Evolutionary conservation across 2,113 vertebrate genomes (phyloP), one percentile per base, ranked within the genome.

Genomic region (Hemibagrus wyckioides): DNA sequence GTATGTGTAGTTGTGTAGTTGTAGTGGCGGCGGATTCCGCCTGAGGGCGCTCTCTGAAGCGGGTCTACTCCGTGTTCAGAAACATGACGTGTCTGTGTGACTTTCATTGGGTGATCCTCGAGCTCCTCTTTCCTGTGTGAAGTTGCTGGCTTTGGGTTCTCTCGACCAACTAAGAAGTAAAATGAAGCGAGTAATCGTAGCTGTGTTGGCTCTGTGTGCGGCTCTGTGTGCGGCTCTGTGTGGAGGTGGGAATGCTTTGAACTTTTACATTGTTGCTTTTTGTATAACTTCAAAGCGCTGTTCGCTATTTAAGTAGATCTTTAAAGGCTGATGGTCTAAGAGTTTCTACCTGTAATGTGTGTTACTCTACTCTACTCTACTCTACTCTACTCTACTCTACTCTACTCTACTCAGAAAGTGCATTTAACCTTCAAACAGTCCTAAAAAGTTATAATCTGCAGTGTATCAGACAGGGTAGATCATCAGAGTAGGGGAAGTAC

Each of bases 41-140:
- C 21, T 36, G 87, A 85, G 79, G 89, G 28, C 79, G 33, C 85
- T 5, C 14, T 41, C 50, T 59, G 14, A 15, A 2, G 15, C 33
- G 13, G 19, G 1, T 7, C 48, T 30, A 48, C 71, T 33, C 41
- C 30, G 19, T 57, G 57, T 33, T 50, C 15, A 21, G 4, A 79
- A 63, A 69, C 85, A 65, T 91, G 90, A 91, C 90, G 90, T 91
- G 90, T 91, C 89, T 88, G 86, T 89, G 36, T 59, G 82, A 54
- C 3, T 75, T 84, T 89, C 86, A 76, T 71, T 79, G 88, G 67
- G 9, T 76, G 61, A 28, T 48, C 15, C n/a, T 80, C 50, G 0
- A 9, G 17, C 56, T 52, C 65, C 7, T 84, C 80, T 75, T 54
- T 88, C 88, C 36, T 76, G 77, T 36, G 1, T 36, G 83, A 67